Evolutionary conservation across 2,797 vertebrate genomes (phyloP).

Genomic region (Huso huso): DNA sequence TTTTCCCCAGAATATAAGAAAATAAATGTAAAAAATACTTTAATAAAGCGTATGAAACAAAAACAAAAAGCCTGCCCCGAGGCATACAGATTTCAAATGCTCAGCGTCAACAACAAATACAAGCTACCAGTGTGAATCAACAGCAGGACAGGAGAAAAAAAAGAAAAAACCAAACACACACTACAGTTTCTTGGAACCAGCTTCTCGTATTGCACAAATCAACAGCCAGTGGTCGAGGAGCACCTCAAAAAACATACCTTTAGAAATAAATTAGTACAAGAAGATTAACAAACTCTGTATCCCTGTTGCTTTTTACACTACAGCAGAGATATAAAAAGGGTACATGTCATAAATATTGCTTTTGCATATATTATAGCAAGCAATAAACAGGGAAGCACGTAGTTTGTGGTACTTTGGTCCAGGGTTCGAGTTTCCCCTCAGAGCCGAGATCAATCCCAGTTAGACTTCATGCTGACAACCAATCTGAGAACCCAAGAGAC

Average conservation of each 20-base stretch:
- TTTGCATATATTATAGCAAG: no score
- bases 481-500: no score
- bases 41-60: slow-evolving; percentile 62
- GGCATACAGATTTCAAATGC: slow-evolving; percentile 51
- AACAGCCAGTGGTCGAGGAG: slow-evolving; percentile 39
- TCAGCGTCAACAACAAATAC: slow-evolving; percentile 55
- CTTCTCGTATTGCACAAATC: slow-evolving; percentile 57
- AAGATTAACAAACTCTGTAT: neutral
- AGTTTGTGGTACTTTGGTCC: no score
- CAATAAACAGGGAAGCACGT: no score
- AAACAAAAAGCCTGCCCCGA: slow-evolving; percentile 42
- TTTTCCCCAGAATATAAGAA: slow-evolving; percentile 1
- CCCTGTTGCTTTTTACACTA: slow-evolving; percentile 13
- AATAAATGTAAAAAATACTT: slow-evolving; percentile 57
- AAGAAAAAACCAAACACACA: slow-evolving; percentile 37
- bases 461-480: no score
- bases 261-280: slow-evolving; percentile 26
- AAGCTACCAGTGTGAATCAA: slow-evolving; percentile 48
- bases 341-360: slow-evolving; percentile 26
- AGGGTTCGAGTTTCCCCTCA: no score
- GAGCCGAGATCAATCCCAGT: no score
- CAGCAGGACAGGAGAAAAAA: slow-evolving; percentile 40
- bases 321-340: slow-evolving; percentile 33
- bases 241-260: slow-evolving; percentile 32
- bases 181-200: slow-evolving; percentile 25